Percentiles rank a stretch among this genome's conserved stretches.
These are phyloP conservation scores for Drosophila pruinosa DNA, from an alignment of 1,140 invertebrate genomes.

Conservation along the genomic window DNA sequence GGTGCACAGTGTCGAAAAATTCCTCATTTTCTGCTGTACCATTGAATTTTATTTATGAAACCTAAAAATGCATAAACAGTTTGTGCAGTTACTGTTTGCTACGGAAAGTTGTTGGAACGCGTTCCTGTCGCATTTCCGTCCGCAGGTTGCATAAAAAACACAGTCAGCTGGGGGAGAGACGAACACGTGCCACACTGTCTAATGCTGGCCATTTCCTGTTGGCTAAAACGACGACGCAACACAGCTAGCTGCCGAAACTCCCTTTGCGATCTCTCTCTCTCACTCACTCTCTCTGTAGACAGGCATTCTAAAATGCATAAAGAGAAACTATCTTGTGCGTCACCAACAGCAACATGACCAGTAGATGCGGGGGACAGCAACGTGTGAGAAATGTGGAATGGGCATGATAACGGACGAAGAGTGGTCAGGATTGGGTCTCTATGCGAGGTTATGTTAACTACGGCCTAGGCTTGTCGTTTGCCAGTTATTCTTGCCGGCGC, in stretches of 20 bases:
- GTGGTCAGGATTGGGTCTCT: neutral
- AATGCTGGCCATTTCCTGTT: slow-evolving; percentile 78
- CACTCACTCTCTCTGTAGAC: neutral
- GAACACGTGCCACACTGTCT: slow-evolving; percentile 70
- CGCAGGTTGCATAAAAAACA: slow-evolving; percentile 13
- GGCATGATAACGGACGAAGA: neutral
- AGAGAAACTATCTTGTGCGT: slow-evolving; percentile 34
- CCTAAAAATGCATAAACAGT: neutral
- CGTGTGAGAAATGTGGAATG: neutral
- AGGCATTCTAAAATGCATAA: slow-evolving; percentile 42
- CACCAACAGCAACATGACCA: slow-evolving; percentile 16
- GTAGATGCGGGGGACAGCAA: neutral
- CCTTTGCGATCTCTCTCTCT: neutral
- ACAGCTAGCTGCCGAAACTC: slow-evolving; percentile 13
- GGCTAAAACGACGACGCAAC: slow-evolving; percentile 55
- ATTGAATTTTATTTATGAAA: neutral
- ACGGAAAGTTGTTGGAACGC: slow-evolving; percentile 2
- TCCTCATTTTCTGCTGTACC: neutral
- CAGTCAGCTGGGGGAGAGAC: slow-evolving; percentile 17
- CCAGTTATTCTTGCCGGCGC: neutral
- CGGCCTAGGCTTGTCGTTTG: slow-evolving; percentile 1
- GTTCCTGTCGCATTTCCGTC: slow-evolving; percentile 36
- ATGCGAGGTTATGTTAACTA: slow-evolving; percentile 11
- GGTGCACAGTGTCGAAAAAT: too few relatives aligned
- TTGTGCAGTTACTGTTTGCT: slow-evolving; percentile 3